Percentiles rank a stretch among this genome's conserved stretches.
Conservation (phyloP, 2,888 invertebrate species). For the Beris morrisii region DNA sequence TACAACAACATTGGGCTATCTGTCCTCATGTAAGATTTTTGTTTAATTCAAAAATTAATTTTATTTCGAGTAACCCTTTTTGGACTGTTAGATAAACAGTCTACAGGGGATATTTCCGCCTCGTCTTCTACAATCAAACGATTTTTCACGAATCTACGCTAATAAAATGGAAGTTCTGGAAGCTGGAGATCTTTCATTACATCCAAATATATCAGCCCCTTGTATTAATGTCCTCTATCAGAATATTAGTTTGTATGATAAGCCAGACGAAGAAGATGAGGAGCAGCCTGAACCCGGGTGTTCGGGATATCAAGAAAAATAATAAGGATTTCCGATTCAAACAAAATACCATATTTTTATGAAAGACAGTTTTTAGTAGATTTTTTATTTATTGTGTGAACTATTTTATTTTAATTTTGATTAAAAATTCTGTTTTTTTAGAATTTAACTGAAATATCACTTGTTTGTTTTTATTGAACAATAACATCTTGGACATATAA, state of each 20-base stretch:
- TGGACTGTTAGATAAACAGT: conserved; percentile 25
- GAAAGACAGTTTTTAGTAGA: background rate
- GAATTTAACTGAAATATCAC: too few relatives aligned
- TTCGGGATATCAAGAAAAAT: background rate
- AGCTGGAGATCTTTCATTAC: conserved; percentile 43
- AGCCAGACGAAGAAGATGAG: conserved; percentile 3
- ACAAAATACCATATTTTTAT: background rate
- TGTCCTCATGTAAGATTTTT: conserved; percentile 41
- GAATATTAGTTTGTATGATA: conserved; percentile 38
- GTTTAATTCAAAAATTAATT: background rate
- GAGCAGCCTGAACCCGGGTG: background rate
- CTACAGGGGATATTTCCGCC: conserved; percentile 42
- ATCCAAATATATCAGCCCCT: conserved; percentile 43
- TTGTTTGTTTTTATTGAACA: too few relatives aligned
- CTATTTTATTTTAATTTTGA: background rate
- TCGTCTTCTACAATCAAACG: conserved; percentile 40
- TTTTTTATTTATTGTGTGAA: background rate
- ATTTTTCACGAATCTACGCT: conserved; percentile 43
- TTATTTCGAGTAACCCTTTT: background rate
- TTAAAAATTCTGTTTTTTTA: background rate
- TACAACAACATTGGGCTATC: conserved; percentile 44
- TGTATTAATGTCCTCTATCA: conserved; percentile 46
- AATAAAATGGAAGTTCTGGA: conserved; percentile 44
- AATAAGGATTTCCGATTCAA: background rate
- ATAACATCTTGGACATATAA: too few relatives aligned